Percentiles rank a stretch among this genome's conserved stretches.
These are phyloP conservation scores for Drosophila fuyamai DNA, from an alignment of 1,140 invertebrate genomes.

Conservation along the genomic window DNA sequence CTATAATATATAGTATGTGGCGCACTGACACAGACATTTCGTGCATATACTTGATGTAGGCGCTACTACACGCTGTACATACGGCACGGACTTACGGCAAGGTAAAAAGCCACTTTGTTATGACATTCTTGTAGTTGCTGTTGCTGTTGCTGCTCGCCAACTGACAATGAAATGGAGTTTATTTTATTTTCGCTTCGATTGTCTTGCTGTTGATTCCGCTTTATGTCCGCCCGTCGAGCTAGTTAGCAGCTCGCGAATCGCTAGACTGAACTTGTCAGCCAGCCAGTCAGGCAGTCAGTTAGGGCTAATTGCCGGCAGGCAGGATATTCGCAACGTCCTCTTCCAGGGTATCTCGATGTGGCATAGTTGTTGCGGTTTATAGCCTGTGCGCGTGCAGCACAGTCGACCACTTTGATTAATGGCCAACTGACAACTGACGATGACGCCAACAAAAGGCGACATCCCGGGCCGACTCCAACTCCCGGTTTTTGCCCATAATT, in stretches of 20 bases:
- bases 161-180: conserved; percentile 56
- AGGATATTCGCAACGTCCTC: conserved; percentile 7
- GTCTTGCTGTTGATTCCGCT: conserved; percentile 52
- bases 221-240: conserved; percentile 26
- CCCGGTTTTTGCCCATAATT: conserved; percentile 1
- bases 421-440: conserved; percentile 27
- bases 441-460: conserved; percentile 46
- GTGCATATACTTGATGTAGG: conserved; percentile 19
- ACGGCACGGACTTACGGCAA: conserved; percentile 10
- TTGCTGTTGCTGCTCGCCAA: conserved; percentile 26
- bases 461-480: conserved; percentile 17
- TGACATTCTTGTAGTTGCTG: conserved; percentile 37
- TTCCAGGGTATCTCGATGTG: conserved; percentile 34
- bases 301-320: conserved; percentile 60
- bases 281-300: conserved; percentile 10
- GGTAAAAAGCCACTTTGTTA: conserved; percentile 46
- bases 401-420: conserved; percentile 51
- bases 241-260: conserved; percentile 49
- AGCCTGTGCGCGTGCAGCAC: conserved; percentile 23
- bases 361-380: conserved; percentile 33
- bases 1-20: conserved; percentile 27
- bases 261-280: conserved; percentile 28
- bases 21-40: conserved; percentile 20
- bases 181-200: conserved; percentile 55
- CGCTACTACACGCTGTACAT: conserved; percentile 11